These are phyloP conservation scores for Trichonephila inaurata DNA, from an alignment of 1,140 invertebrate species.

Conservation along the genomic window DNA sequence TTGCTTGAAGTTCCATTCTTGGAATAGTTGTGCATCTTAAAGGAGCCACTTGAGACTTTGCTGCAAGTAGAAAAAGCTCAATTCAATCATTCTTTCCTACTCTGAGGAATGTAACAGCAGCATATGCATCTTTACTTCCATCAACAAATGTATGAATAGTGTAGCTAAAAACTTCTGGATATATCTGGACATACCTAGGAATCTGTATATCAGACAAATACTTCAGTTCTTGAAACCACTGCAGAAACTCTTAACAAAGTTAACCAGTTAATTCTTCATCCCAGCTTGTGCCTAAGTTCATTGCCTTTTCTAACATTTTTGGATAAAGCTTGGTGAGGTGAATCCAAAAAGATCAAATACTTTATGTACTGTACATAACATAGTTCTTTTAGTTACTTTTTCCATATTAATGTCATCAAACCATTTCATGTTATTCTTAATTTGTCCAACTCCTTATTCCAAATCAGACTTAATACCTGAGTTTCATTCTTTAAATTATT, in stretches of 20 bases:
- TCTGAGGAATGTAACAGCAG: background rate
- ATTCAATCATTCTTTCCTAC: background rate
- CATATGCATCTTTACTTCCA: background rate
- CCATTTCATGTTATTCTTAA: conserved; percentile 11
- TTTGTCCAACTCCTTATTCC: conserved; percentile 10
- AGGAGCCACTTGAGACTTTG: background rate
- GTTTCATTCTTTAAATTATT: background rate
- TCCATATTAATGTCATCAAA: background rate
- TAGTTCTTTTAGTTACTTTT: background rate
- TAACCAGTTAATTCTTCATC: background rate
- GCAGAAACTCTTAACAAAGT: background rate
- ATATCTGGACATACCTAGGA: background rate
- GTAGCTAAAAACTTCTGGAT: background rate
- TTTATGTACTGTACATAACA: background rate
- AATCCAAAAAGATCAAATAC: conserved; percentile 29
- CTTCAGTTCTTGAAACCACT: background rate
- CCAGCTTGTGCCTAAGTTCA: background rate
- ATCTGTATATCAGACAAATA: background rate
- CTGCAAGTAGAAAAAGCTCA: background rate
- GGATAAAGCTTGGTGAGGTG: background rate
- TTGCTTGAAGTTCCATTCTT: background rate
- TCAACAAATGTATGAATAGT: conserved; percentile 2
- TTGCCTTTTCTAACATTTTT: background rate
- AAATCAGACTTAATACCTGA: background rate
- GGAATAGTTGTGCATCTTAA: background rate